These are phyloP conservation scores for Stylophora pistillata DNA, from an alignment of 64 coral and sea anemone species.

Conservation along the genomic window DNA sequence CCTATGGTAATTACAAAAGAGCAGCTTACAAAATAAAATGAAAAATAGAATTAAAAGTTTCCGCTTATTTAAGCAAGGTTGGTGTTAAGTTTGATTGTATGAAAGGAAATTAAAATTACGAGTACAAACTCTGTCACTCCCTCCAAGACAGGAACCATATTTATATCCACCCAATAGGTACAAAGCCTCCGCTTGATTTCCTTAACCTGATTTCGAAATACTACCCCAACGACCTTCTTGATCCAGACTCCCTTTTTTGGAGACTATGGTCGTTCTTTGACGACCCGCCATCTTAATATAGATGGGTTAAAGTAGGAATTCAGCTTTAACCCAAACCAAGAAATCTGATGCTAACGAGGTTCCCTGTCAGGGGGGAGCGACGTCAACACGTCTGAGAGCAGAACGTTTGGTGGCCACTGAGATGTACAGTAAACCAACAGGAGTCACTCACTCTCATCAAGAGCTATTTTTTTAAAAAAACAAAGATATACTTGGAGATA, in stretches of 20 bases:
- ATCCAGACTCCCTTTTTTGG: background rate
- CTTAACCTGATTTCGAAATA: background rate
- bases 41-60: too few relatives aligned
- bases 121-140: too few relatives aligned
- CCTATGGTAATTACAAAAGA: too few relatives aligned
- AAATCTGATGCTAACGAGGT: conserved; percentile 2
- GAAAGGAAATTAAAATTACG: too few relatives aligned
- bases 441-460: conserved; percentile 32
- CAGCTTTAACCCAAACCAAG: background rate
- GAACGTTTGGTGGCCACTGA: conserved; percentile 27
- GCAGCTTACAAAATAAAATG: too few relatives aligned
- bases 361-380: conserved; percentile 48
- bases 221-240: too few relatives aligned
- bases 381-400: conserved; percentile 27
- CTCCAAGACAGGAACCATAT: too few relatives aligned
- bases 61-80: too few relatives aligned
- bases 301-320: background rate
- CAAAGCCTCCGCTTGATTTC: background rate
- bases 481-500: too few relatives aligned
- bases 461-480: too few relatives aligned
- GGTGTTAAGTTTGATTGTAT: too few relatives aligned
- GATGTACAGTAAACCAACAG: conserved; percentile 20
- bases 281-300: background rate
- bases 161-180: too few relatives aligned
- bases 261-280: background rate